Conservation (phyloP, 2,888 invertebrate genomes). For the Cistogaster globosa region DNA sequence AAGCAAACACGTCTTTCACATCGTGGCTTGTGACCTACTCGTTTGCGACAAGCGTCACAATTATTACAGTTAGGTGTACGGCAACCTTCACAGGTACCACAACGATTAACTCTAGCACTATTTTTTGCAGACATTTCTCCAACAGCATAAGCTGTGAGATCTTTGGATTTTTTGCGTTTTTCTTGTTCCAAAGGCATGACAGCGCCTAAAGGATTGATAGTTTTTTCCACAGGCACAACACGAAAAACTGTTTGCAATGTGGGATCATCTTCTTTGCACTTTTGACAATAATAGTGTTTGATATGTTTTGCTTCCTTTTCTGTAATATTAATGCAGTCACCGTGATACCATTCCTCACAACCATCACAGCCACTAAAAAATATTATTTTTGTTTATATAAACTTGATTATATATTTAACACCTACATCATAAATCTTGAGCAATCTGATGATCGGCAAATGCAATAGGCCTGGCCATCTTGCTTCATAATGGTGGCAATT, state of each 20-base stretch:
- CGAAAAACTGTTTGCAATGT: constrained; percentile 86
- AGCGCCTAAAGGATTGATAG: constrained; percentile 71
- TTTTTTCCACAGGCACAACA: constrained; percentile 79
- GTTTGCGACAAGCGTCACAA: constrained; percentile 80
- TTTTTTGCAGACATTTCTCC: constrained; percentile 20
- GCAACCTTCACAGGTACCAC: constrained; percentile 91
- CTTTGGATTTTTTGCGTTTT: constrained; percentile 74
- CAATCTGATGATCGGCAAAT: constrained; percentile 97
- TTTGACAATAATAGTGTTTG: constrained; percentile 95
- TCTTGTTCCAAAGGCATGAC: constrained; percentile 61
- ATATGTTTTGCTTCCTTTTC: constrained; percentile 96
- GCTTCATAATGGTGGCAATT: constrained; percentile 92
- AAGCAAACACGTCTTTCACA: constrained; percentile 84
- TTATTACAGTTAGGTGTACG: constrained; percentile 81
- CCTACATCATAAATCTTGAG: constrained; percentile 97
- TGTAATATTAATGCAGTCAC: constrained; percentile 97
- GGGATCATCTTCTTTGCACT: constrained; percentile 92
- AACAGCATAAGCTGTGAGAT: constrained; percentile 42
- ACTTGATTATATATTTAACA: constrained; percentile 65
- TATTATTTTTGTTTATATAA: neutral
- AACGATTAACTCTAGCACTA: constrained; percentile 82
- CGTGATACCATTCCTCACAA: constrained; percentile 99
- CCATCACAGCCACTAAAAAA: constrained; percentile 93
- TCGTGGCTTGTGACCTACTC: constrained; percentile 83
- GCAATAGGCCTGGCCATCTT: constrained; percentile 96